Conservation (phyloP, 2,113 vertebrate species). For the Mesitornis unicolor region DNA sequence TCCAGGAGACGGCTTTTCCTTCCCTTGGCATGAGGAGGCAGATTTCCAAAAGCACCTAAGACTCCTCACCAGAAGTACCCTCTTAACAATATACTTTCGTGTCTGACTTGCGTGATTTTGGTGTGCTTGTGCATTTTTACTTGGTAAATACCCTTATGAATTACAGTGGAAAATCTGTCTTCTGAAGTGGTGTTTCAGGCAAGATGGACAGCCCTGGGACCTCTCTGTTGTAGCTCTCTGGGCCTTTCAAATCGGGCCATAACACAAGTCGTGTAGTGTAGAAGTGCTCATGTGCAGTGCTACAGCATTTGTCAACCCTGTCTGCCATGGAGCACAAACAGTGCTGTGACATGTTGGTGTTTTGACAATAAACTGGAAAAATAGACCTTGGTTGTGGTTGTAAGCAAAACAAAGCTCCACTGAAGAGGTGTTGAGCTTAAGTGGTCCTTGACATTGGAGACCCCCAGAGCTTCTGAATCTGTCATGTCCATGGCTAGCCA, state of each 20-base stretch:
- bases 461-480: not conserved
- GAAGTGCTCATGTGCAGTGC: accelerated
- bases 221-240: not conserved
- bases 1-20: not conserved
- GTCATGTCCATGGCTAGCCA: not conserved
- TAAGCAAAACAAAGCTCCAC: not conserved
- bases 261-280: not conserved
- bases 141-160: not conserved
- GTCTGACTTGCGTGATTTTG: not conserved
- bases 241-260: accelerated
- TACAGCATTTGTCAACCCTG: accelerated
- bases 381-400: not conserved
- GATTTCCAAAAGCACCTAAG: not conserved
- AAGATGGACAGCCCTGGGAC: not conserved
- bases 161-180: not conserved
- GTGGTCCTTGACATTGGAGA: not conserved
- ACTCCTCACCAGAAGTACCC: not conserved
- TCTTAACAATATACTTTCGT: not conserved
- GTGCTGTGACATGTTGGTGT: not conserved
- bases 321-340: not conserved
- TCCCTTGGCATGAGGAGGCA: not conserved
- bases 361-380: not conserved
- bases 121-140: not conserved
- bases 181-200: not conserved
- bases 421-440: not conserved